Conservation (phyloP, 2,888 invertebrate genomes). For the Cepaea hortensis region DNA sequence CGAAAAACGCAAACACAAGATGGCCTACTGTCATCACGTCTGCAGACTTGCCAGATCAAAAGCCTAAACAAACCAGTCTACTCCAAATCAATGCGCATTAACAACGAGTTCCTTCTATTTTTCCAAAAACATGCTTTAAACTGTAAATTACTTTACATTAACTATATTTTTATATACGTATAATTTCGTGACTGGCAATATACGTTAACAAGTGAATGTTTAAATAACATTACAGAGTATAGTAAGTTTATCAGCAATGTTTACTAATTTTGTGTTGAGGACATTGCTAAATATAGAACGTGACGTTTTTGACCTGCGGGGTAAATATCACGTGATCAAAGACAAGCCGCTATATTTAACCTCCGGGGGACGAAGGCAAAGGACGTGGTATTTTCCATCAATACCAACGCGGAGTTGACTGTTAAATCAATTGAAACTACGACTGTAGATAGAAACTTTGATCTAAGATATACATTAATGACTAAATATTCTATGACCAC, state of each 20-base stretch:
- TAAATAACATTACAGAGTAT: background rate
- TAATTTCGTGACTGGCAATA: background rate
- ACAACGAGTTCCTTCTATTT: background rate
- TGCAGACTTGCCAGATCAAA: background rate
- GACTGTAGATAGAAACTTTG: no score
- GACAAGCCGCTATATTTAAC: constrained; percentile 22
- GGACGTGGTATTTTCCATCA: constrained; percentile 13
- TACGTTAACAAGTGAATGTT: background rate
- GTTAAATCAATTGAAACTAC: no score
- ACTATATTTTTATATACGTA: background rate
- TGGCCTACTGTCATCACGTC: constrained; percentile 24
- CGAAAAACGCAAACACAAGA: background rate
- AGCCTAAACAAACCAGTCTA: constrained; percentile 39
- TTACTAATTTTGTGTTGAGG: constrained; percentile 23
- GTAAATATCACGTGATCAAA: constrained; percentile 25
- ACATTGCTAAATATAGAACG: constrained; percentile 29
- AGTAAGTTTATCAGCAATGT: background rate
- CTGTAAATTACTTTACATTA: background rate
- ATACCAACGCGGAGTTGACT: background rate
- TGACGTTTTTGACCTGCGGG: constrained; percentile 20
- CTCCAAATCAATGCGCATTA: constrained; percentile 25
- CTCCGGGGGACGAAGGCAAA: background rate
- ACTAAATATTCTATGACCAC: no score
- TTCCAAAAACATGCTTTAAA: background rate
- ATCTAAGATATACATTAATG: no score